A percentile compares a stretch with the other conserved stretches of the same genome.
phyloP scores from a whole-genome alignment of 2,113 vertebrate species.

The Ramphastos sulfuratus region DNA sequence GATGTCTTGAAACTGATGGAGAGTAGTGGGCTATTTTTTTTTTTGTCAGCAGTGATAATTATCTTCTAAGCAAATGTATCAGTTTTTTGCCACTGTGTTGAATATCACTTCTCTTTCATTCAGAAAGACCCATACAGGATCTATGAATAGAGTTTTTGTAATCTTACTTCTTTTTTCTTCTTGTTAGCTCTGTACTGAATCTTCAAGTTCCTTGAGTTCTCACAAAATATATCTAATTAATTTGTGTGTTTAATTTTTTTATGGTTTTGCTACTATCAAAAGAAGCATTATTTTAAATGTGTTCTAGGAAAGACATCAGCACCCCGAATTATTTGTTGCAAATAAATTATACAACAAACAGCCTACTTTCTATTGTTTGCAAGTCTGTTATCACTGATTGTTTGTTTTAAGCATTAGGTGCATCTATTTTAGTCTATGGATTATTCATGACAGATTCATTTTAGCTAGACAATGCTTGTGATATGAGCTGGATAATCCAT shows the following conservation, averaged over 20 bases:
- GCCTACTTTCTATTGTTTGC: slow-evolving; percentile 12
- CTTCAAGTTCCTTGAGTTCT: not conserved
- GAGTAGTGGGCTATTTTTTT: not conserved
- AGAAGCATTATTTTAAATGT: not conserved
- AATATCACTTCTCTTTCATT: not conserved
- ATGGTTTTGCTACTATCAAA: not conserved
- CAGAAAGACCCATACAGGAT: not conserved
- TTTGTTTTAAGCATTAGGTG: slow-evolving; percentile 14
- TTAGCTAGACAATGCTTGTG: not conserved
- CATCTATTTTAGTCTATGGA: slow-evolving; percentile 4
- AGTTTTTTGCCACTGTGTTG: not conserved
- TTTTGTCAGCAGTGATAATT: not conserved
- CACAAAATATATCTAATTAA: not conserved
- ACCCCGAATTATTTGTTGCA: slow-evolving; percentile 18
- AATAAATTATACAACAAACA: slow-evolving; percentile 5
- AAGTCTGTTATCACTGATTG: not conserved
- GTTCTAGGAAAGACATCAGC: not conserved
- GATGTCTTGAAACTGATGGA: not conserved
- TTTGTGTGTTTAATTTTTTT: not conserved
- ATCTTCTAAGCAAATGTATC: not conserved
- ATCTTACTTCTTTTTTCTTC: not conserved
- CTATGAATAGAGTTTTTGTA: not conserved
- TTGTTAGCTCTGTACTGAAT: not conserved
- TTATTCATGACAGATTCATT: slow-evolving; percentile 33
- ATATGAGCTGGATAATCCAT: not conserved